phyloP scores from a whole-genome alignment of 2,113 vertebrate species.

The Capreolus pygargus region DNA sequence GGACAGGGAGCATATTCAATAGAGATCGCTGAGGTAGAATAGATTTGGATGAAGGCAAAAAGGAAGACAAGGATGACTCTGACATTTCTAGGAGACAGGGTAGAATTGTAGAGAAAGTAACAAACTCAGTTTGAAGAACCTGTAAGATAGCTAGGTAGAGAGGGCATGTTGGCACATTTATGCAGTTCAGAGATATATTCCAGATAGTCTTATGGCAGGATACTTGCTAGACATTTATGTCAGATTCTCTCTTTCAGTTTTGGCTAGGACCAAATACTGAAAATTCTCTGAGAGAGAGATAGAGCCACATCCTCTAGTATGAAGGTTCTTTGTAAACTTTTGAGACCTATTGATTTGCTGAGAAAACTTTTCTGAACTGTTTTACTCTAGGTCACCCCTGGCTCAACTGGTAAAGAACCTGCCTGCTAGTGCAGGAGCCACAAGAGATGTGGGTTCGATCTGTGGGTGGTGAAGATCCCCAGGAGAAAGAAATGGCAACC shows the following conservation, averaged over 20 bases:
- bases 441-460: not conserved
- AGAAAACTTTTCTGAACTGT: not conserved
- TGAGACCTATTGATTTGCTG: not conserved
- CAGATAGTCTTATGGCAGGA: not conserved
- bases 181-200: constrained; percentile 17
- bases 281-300: not conserved
- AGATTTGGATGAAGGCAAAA: not conserved
- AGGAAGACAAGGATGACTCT: not conserved
- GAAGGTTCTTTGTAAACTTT: not conserved
- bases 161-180: not conserved
- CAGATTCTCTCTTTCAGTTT: not conserved
- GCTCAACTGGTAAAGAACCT: not conserved
- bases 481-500: not conserved
- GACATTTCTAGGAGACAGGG: not conserved
- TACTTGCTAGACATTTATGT: not conserved
- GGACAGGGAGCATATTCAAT: not conserved
- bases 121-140: not conserved
- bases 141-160: not conserved
- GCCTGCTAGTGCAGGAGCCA: not conserved
- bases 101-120: not conserved
- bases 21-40: not conserved
- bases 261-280: not conserved
- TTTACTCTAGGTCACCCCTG: not conserved
- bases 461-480: not conserved
- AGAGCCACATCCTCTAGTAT: not conserved